These are phyloP conservation scores for Oreochromis niloticus DNA, from an alignment of 2,113 vertebrate genomes.

Conservation along the genomic window DNA sequence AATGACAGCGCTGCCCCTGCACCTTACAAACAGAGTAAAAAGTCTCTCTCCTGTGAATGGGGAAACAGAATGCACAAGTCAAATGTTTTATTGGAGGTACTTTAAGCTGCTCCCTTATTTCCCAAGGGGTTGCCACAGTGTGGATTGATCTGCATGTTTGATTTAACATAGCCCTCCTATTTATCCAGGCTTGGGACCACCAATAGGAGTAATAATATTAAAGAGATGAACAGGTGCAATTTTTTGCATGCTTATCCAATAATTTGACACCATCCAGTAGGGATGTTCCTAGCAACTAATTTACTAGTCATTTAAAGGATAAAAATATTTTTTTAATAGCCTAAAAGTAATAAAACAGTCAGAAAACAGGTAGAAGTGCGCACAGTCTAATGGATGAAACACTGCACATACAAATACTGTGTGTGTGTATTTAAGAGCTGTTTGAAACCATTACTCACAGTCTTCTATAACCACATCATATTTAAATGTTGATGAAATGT, in stretches of 20 bases:
- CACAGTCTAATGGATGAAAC: background rate
- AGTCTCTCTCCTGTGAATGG: background rate
- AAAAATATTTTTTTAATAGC: background rate
- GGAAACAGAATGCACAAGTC: background rate
- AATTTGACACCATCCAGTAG: background rate
- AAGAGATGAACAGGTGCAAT: background rate
- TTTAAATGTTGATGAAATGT: background rate
- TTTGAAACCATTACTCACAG: background rate
- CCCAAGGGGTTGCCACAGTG: background rate
- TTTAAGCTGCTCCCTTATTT: background rate
- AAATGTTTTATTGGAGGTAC: background rate
- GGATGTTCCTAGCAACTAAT: background rate
- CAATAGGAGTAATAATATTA: background rate
- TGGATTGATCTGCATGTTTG: background rate
- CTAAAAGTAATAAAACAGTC: background rate
- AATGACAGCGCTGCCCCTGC: background rate
- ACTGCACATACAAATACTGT: background rate
- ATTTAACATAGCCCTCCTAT: background rate
- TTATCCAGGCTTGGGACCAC: background rate
- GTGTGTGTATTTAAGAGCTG: background rate
- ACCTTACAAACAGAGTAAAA: background rate
- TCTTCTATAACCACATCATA: background rate
- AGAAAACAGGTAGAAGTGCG: background rate
- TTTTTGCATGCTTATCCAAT: background rate
- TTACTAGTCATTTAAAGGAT: background rate